Evolutionary conservation across 2,113 vertebrate species (phyloP).

Genomic region (Aleadryas rufinucha): DNA sequence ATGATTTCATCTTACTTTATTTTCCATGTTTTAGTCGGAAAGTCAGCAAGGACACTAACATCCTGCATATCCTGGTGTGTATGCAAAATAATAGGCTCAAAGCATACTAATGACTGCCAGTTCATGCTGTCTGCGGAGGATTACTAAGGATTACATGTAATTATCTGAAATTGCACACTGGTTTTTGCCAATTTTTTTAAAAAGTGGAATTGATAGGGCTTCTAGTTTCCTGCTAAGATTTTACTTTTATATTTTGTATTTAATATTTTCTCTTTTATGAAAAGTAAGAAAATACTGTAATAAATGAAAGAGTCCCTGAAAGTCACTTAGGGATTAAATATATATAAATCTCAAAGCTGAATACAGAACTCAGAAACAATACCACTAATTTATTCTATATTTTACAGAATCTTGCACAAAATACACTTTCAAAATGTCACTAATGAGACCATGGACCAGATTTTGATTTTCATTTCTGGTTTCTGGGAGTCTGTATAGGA

Average conservation of each 20-base stretch:
- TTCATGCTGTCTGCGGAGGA: constrained; percentile 18
- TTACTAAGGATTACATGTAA: constrained; percentile 68
- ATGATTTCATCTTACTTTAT: not conserved
- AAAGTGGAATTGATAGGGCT: constrained; percentile 44
- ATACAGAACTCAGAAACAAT: not conserved
- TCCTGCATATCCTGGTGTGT: not conserved
- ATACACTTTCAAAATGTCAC: not conserved
- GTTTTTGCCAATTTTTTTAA: not conserved
- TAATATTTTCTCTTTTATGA: not conserved
- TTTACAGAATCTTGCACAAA: not conserved
- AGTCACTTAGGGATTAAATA: not conserved
- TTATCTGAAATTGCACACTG: constrained; percentile 64
- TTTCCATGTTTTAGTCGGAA: constrained; percentile 1
- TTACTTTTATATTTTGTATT: not conserved
- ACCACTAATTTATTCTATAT: not conserved
- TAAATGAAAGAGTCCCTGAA: not conserved
- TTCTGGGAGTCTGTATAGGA: not conserved
- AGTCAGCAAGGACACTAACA: not conserved
- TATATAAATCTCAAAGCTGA: not conserved
- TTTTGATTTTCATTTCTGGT: not conserved
- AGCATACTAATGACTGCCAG: constrained; percentile 30
- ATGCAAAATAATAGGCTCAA: constrained; percentile 32
- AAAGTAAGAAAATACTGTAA: not conserved
- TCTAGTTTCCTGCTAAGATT: constrained; percentile 14
- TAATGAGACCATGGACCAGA: not conserved